A percentile compares a stretch with the other conserved stretches of the same genome.
Conservation (phyloP, 2,888 invertebrate species). For the Xestia ashworthii region DNA sequence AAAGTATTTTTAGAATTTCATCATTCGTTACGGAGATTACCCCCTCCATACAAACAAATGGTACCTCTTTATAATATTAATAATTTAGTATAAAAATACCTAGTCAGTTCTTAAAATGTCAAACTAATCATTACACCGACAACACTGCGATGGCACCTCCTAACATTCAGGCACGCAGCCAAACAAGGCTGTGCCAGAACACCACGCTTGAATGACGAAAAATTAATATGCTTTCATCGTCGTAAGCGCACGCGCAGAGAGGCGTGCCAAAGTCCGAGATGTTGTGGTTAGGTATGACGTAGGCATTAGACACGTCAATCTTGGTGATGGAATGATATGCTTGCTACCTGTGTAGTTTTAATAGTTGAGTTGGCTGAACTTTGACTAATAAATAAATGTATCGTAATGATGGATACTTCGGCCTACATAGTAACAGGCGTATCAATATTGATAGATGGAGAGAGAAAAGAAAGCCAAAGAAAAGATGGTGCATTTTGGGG, state of each 20-base stretch:
- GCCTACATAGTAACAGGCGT: no score
- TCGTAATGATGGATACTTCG: background rate
- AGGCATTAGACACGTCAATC: background rate
- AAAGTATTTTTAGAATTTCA: no score
- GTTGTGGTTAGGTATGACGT: constrained; percentile 34
- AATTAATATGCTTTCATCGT: constrained; percentile 62
- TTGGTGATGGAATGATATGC: background rate
- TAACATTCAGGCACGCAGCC: constrained; percentile 58
- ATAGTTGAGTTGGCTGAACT: background rate
- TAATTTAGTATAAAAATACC: no score
- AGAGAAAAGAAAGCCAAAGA: no score
- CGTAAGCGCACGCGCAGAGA: constrained; percentile 31
- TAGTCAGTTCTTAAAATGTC: constrained; percentile 23
- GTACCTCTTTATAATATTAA: background rate
- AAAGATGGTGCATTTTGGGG: no score
- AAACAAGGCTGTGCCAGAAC: constrained; percentile 58
- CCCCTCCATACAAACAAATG: no score
- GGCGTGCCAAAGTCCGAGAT: constrained; percentile 27
- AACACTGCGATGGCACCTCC: constrained; percentile 26
- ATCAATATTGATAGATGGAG: no score
- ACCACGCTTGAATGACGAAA: constrained; percentile 61
- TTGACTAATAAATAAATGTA: constrained; percentile 1
- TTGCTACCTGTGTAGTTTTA: background rate
- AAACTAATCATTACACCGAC: background rate
- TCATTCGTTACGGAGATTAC: no score